phyloP scores from a whole-genome alignment of 2,888 invertebrate species.

The Andricus quercusramuli region DNA sequence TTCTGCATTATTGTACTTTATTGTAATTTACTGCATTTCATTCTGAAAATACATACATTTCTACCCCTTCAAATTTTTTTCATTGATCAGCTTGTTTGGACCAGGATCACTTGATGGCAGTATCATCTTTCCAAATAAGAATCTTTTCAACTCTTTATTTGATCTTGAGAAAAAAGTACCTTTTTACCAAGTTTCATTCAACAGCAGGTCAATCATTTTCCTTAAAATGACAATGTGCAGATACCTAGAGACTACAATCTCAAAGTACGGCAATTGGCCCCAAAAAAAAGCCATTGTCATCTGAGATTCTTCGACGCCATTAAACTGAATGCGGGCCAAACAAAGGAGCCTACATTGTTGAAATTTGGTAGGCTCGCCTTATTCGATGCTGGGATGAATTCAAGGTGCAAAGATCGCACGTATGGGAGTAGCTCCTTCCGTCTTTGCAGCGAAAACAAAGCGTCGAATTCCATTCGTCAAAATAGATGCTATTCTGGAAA shows the following conservation, averaged over 20 bases:
- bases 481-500: constrained; percentile 47
- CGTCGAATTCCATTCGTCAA: constrained; percentile 46
- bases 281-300: constrained; percentile 34
- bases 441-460: constrained; percentile 51
- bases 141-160: background rate
- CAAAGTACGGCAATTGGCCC: constrained; percentile 29
- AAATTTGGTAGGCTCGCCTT: constrained; percentile 28
- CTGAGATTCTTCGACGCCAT: constrained; percentile 20
- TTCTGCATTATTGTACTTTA: no score
- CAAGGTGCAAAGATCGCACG: constrained; percentile 43
- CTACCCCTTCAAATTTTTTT: background rate
- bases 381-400: constrained; percentile 36
- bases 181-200: constrained; percentile 21
- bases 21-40: no score
- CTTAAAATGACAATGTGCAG: constrained; percentile 25
- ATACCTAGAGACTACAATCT: constrained; percentile 6
- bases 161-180: background rate
- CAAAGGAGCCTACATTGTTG: constrained; percentile 35
- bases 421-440: constrained; percentile 41
- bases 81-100: background rate
- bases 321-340: constrained; percentile 41
- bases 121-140: background rate
- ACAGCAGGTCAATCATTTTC: constrained; percentile 39
- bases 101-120: constrained; percentile 8
- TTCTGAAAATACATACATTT: no score